phyloP scores from a whole-genome alignment of 2,113 vertebrate genomes.

The Fregetta grallaria region DNA sequence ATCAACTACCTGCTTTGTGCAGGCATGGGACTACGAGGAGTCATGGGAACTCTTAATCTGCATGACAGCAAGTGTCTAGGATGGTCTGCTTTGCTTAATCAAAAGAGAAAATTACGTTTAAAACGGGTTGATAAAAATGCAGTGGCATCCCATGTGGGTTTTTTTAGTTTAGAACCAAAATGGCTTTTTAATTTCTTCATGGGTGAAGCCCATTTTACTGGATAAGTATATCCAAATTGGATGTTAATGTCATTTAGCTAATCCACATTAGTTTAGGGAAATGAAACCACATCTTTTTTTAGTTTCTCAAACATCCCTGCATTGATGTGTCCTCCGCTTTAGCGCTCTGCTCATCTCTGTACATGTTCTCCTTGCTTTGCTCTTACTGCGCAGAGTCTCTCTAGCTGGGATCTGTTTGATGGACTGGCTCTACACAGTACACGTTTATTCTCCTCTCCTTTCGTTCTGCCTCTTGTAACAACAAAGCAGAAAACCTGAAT shows the following conservation, averaged over 20 bases:
- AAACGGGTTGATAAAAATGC: neutral
- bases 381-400: neutral
- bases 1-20: neutral
- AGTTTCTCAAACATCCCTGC: neutral
- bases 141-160: neutral
- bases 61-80: neutral
- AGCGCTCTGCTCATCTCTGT: neutral
- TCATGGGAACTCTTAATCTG: neutral
- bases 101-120: neutral
- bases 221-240: constrained; percentile 11
- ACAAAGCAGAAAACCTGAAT: neutral
- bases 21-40: neutral
- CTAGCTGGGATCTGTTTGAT: neutral
- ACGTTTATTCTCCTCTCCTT: neutral
- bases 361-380: neutral
- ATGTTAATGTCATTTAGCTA: constrained; percentile 13
- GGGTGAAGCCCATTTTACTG: constrained; percentile 20
- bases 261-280: constrained; percentile 5
- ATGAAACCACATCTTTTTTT: constrained; percentile 10
- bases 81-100: neutral
- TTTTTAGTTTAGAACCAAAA: neutral
- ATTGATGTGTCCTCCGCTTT: neutral
- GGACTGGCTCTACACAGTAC: neutral
- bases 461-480: neutral
- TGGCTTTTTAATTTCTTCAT: neutral